Evolutionary conservation across 2,888 invertebrate genomes (phyloP).

Genomic region (Trissoscelio sp.): DNA sequence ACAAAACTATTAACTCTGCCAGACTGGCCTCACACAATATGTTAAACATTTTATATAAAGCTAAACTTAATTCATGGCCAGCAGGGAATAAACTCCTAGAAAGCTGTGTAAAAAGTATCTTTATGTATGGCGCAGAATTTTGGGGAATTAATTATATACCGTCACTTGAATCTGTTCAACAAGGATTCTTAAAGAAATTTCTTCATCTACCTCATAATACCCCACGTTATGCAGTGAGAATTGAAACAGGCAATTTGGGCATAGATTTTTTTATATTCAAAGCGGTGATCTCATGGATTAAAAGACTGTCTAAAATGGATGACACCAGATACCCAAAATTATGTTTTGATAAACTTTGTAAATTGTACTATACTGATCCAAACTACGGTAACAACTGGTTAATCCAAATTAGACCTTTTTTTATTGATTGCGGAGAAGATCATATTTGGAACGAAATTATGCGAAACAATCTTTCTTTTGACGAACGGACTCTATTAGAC

Average conservation of each 20-base stretch:
- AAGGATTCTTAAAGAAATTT: slow-evolving; percentile 16
- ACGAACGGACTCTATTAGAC: neutral
- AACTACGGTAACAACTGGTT: neutral
- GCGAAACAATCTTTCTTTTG: neutral
- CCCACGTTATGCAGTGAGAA: slow-evolving; percentile 9
- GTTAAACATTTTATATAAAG: neutral
- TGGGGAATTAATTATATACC: slow-evolving; percentile 14
- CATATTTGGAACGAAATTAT: neutral
- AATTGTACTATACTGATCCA: neutral
- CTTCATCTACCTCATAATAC: slow-evolving; percentile 2
- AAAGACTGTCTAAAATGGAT: neutral
- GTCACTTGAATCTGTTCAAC: slow-evolving; percentile 8
- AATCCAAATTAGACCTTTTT: neutral
- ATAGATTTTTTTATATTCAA: slow-evolving; percentile 12
- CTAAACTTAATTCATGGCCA: slow-evolving; percentile 9
- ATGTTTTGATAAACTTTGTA: slow-evolving; percentile 6
- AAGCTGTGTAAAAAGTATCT: slow-evolving; percentile 19
- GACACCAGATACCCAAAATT: neutral
- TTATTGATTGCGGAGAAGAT: neutral
- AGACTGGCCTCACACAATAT: slow-evolving; percentile 7
- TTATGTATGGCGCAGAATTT: slow-evolving; percentile 12
- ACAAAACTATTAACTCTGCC: neutral
- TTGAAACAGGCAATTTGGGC: neutral
- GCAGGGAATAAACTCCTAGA: neutral
- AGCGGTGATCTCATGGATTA: neutral